These are phyloP conservation scores for Caloenas nicobarica DNA, from an alignment of 2,113 vertebrate species.

Conservation along the genomic window DNA sequence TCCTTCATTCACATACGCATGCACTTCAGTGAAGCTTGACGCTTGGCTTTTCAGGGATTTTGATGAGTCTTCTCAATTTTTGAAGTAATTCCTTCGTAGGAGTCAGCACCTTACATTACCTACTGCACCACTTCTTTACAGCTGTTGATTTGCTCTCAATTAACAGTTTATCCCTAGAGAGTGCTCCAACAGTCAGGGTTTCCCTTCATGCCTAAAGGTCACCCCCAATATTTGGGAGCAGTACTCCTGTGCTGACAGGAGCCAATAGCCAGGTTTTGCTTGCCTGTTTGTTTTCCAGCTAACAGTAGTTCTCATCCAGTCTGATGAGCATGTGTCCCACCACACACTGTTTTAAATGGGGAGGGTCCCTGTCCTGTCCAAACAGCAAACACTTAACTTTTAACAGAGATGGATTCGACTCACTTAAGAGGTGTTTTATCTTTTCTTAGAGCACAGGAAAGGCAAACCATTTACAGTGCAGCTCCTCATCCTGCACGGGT, in stretches of 20 bases:
- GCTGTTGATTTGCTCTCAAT: not conserved
- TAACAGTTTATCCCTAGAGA: not conserved
- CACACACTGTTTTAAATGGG: not conserved
- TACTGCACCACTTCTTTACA: not conserved
- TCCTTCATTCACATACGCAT: accelerated
- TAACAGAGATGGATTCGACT: not conserved
- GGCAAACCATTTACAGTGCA: not conserved
- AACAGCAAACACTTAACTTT: not conserved
- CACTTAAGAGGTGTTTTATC: not conserved
- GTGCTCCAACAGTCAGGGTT: not conserved
- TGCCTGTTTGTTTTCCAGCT: not conserved
- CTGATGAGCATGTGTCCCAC: not conserved
- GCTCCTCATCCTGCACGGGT: not conserved
- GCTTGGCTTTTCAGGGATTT: not conserved
- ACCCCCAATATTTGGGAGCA: not conserved
- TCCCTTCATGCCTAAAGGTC: not conserved
- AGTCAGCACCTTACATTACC: not conserved
- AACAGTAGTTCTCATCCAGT: not conserved
- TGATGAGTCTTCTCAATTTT: not conserved
- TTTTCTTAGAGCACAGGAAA: not conserved
- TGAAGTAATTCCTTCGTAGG: not conserved
- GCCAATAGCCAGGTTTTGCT: not conserved
- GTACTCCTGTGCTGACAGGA: not conserved
- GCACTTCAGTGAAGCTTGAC: not conserved
- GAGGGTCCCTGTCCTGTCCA: not conserved